Conservation (phyloP, 2,888 invertebrate species). For the Ganaspis brasiliensis region DNA sequence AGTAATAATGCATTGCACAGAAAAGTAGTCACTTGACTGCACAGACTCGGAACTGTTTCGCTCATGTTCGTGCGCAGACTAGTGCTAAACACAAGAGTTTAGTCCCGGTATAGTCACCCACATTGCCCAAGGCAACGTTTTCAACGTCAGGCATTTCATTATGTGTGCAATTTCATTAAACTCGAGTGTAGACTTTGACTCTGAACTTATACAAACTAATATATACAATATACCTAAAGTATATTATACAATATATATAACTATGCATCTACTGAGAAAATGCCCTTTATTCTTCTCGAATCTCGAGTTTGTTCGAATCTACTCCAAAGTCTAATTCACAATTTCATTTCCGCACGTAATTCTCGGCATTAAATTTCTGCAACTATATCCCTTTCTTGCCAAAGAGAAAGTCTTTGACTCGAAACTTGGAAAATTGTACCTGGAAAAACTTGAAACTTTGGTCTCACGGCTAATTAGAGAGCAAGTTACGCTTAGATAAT, state of each 20-base stretch:
- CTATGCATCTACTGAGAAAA: too few species aligned
- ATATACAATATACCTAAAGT: background rate
- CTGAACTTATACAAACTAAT: background rate
- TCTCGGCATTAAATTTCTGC: too few species aligned
- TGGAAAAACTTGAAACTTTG: constrained; percentile 51
- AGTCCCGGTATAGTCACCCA: too few species aligned
- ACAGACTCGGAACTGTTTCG: constrained; percentile 63
- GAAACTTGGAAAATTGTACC: constrained; percentile 54
- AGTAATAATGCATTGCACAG: constrained; percentile 48
- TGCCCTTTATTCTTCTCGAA: too few species aligned
- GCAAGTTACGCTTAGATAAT: constrained; percentile 37
- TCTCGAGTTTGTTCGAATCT: too few species aligned
- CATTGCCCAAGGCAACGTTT: constrained; percentile 71
- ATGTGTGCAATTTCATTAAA: constrained; percentile 67
- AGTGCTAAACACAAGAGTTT: constrained; percentile 62
- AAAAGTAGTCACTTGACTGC: constrained; percentile 24
- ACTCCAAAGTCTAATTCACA: constrained; percentile 31
- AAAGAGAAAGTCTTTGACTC: constrained; percentile 53
- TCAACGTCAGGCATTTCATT: constrained; percentile 68
- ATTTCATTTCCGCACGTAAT: too few species aligned
- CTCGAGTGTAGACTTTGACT: background rate
- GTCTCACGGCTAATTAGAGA: constrained; percentile 23
- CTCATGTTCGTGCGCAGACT: constrained; percentile 57
- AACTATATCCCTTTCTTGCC: constrained; percentile 30
- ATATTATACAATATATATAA: background rate